Conservation (phyloP, 2,113 vertebrate species). For the Uria lomvia region DNA sequence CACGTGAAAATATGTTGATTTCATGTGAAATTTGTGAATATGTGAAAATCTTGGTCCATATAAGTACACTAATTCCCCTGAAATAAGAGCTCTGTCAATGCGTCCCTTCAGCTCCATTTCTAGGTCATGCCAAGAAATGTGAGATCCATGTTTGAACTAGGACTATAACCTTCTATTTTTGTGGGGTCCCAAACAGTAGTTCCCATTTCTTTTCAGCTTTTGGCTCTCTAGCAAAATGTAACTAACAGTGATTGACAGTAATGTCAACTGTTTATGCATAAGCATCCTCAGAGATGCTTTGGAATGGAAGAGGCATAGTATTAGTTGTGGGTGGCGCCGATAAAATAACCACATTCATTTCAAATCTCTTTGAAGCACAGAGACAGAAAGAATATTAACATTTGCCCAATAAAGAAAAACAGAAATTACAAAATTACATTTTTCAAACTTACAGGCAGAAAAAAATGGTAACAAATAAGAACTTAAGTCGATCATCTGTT, state of each 20-base stretch:
- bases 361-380: background rate
- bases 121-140: background rate
- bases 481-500: background rate
- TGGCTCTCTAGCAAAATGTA: background rate
- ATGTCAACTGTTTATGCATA: background rate
- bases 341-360: slow-evolving; percentile 4
- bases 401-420: background rate
- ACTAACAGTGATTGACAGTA: background rate
- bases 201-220: background rate
- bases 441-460: background rate
- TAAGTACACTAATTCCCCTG: background rate
- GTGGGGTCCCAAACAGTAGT: background rate
- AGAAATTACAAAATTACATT: background rate
- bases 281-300: background rate
- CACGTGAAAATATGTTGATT: background rate
- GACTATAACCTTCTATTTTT: background rate
- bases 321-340: background rate
- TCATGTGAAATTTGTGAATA: background rate
- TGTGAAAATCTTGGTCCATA: background rate
- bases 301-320: background rate
- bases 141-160: background rate
- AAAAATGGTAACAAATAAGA: background rate
- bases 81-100: background rate
- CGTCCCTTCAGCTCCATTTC: background rate
- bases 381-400: background rate